Evolutionary conservation across 2,113 vertebrate genomes (phyloP).

Genomic region (Halcyon senegalensis): DNA sequence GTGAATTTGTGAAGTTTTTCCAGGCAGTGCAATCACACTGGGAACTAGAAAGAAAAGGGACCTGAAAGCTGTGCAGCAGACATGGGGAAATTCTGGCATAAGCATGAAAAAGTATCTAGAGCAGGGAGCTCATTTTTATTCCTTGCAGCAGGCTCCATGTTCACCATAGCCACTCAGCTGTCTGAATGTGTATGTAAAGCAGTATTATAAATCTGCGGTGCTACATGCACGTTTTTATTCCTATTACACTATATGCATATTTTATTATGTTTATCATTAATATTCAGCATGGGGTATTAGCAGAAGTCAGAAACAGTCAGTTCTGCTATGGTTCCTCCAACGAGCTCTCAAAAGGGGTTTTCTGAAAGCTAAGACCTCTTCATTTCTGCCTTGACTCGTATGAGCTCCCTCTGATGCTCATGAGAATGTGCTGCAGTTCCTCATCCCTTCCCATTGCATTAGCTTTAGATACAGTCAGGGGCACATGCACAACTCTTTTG

Average conservation of each 20-base stretch:
- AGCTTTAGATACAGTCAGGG: background rate
- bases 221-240: constrained; percentile 48
- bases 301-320: constrained; percentile 65
- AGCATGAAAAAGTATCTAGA: background rate
- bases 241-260: constrained; percentile 69
- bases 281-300: constrained; percentile 52
- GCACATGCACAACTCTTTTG: background rate
- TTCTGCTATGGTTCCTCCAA: constrained; percentile 48
- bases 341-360: background rate
- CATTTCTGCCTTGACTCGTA: constrained; percentile 10
- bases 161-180: constrained; percentile 27
- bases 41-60: background rate
- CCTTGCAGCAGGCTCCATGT: constrained; percentile 5
- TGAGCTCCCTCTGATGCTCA: constrained; percentile 19
- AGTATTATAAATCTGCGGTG: constrained; percentile 44
- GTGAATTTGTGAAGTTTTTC: background rate
- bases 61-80: background rate
- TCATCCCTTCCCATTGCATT: background rate
- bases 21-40: background rate
- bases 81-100: background rate
- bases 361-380: background rate
- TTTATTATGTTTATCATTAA: constrained; percentile 71
- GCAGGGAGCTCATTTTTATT: constrained; percentile 21
- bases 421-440: background rate
- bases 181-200: constrained; percentile 40